Evolutionary conservation across 2,888 invertebrate genomes (phyloP).

Genomic region (Caenorhabditis sp.): DNA sequence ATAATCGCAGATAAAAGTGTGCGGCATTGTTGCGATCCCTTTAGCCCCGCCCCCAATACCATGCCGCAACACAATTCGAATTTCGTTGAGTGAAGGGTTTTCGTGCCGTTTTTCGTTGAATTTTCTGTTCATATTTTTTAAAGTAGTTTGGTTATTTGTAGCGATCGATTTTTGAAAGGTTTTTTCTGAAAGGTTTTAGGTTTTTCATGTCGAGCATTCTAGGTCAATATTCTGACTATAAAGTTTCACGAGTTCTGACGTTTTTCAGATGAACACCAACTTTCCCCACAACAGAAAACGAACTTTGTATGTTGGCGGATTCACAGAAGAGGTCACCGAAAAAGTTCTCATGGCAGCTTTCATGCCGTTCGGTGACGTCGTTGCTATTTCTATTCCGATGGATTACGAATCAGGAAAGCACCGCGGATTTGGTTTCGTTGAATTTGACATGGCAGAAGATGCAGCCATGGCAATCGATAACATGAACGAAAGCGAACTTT

Average conservation of each 20-base stretch:
- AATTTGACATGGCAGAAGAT: conserved; percentile 97
- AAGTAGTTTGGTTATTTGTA: too few species aligned
- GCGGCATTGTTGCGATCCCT: neutral
- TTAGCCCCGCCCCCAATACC: conserved; percentile 38
- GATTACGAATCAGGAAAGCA: conserved; percentile 91
- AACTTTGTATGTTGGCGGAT: conserved; percentile 84
- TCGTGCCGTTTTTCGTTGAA: conserved; percentile 7
- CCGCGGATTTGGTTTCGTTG: conserved; percentile 89
- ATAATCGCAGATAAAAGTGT: conserved; percentile 2
- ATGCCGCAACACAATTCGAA: conserved; percentile 49
- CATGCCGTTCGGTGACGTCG: conserved; percentile 97
- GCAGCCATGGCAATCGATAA: conserved; percentile 99
- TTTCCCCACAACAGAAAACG: conserved; percentile 83
- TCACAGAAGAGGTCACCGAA: conserved; percentile 93
- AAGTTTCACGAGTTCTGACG: too few species aligned
- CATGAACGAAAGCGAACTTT: conserved; percentile 98
- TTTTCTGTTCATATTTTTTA: neutral
- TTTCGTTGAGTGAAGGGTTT: neutral
- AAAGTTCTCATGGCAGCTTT: conserved; percentile 95
- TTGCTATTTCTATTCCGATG: conserved; percentile 97
- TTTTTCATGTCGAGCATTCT: too few species aligned
- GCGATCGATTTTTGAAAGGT: too few species aligned
- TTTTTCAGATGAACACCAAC: conserved; percentile 73
- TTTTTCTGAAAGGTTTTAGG: too few species aligned
- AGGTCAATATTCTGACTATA: neutral